phyloP scores from a whole-genome alignment of 2,888 invertebrate species.

The Rhagonycha fulva region DNA sequence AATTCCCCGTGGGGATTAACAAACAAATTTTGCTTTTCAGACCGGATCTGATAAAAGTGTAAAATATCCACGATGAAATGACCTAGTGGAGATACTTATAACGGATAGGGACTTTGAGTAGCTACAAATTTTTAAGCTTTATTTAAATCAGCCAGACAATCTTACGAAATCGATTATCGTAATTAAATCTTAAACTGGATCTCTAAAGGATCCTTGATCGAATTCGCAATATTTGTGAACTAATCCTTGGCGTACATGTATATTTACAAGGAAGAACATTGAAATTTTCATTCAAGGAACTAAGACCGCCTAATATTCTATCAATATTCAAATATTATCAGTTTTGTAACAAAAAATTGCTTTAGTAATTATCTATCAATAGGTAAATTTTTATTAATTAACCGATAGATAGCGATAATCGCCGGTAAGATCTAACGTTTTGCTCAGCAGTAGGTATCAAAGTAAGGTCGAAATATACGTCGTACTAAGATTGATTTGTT shows the following conservation, averaged over 20 bases:
- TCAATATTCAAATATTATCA: background rate
- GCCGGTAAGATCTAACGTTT: background rate
- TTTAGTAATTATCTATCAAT: background rate
- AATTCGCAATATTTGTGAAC: constrained; percentile 4
- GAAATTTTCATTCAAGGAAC: constrained; percentile 8
- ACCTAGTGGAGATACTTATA: background rate
- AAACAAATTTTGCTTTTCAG: background rate
- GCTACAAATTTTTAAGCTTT: background rate
- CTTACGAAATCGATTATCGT: background rate
- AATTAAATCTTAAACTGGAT: constrained; percentile 1
- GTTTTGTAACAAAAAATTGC: background rate
- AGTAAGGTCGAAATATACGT: background rate
- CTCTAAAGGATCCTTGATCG: background rate
- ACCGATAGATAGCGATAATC: background rate
- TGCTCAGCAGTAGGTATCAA: background rate
- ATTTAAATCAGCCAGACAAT: background rate
- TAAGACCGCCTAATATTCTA: constrained; percentile 7
- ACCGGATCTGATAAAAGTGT: background rate
- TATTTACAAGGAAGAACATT: constrained; percentile 12
- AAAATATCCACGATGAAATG: background rate
- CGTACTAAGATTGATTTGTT: background rate
- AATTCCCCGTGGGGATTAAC: background rate
- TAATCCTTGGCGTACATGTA: constrained; percentile 3
- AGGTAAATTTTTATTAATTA: background rate
- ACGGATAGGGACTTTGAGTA: background rate